phyloP scores from a whole-genome alignment of 2,113 vertebrate species.

The Cricetomys ansorgei region DNA sequence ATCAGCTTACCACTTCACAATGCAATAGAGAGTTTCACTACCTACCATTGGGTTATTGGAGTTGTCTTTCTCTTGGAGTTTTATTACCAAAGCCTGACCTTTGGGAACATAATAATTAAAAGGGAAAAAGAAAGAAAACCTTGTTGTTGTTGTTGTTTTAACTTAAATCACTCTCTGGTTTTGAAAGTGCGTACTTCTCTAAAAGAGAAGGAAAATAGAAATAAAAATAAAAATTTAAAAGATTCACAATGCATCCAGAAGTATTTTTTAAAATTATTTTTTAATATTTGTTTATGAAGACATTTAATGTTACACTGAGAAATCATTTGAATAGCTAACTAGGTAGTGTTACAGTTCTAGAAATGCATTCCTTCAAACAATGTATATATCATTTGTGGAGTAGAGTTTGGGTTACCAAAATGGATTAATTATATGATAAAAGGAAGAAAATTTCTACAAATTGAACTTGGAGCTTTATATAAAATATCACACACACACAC shows the following conservation, averaged over 20 bases:
- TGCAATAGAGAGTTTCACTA: neutral
- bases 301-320: constrained; percentile 50
- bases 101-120: neutral
- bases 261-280: neutral
- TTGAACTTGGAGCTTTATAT: neutral
- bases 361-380: constrained; percentile 29
- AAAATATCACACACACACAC: neutral
- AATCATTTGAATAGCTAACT: constrained; percentile 55
- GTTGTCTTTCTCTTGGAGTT: neutral
- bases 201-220: neutral
- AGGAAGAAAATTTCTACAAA: neutral
- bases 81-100: neutral
- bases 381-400: neutral
- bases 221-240: neutral
- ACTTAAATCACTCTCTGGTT: neutral
- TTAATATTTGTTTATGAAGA: constrained; percentile 9
- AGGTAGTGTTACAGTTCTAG: constrained; percentile 7
- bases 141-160: neutral
- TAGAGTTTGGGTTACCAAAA: constrained; percentile 33
- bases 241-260: neutral
- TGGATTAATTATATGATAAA: constrained; percentile 23
- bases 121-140: neutral
- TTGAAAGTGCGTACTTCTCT: neutral
- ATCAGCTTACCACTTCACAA: neutral
- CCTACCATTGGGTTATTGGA: neutral